Percentiles rank a stretch among this genome's conserved stretches.
Conservation (phyloP, 2,113 vertebrate genomes). For the Gracilinanus agilis region DNA sequence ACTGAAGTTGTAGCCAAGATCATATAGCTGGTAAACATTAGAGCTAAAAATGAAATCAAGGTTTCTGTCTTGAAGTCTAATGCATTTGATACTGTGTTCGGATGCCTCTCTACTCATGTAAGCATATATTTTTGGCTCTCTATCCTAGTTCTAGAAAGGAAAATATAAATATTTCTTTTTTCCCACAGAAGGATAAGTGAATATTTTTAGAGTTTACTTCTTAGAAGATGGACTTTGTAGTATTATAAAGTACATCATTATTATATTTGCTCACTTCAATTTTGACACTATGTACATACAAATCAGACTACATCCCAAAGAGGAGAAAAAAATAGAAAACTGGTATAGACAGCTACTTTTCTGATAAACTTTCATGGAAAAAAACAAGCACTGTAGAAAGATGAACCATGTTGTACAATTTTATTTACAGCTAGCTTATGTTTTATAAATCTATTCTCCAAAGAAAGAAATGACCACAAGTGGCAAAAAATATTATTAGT, state of each 20-base stretch:
- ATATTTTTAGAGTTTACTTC: neutral
- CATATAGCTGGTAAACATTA: neutral
- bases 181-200: neutral
- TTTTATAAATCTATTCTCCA: neutral
- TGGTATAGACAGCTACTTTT: neutral
- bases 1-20: neutral
- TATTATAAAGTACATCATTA: neutral
- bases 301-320: neutral
- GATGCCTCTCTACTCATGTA: neutral
- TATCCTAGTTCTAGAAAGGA: neutral
- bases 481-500: neutral
- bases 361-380: neutral
- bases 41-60: neutral
- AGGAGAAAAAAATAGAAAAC: neutral
- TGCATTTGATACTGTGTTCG: neutral
- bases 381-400: neutral
- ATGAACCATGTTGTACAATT: neutral
- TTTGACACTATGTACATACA: neutral
- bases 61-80: neutral
- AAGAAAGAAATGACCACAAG: neutral
- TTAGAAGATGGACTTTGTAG: neutral
- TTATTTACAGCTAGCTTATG: neutral
- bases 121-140: neutral
- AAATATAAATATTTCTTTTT: conserved; percentile 1
- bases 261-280: neutral